These are phyloP conservation scores for Dolomedes plantarius DNA, from an alignment of 2,888 invertebrate species.

Conservation along the genomic window DNA sequence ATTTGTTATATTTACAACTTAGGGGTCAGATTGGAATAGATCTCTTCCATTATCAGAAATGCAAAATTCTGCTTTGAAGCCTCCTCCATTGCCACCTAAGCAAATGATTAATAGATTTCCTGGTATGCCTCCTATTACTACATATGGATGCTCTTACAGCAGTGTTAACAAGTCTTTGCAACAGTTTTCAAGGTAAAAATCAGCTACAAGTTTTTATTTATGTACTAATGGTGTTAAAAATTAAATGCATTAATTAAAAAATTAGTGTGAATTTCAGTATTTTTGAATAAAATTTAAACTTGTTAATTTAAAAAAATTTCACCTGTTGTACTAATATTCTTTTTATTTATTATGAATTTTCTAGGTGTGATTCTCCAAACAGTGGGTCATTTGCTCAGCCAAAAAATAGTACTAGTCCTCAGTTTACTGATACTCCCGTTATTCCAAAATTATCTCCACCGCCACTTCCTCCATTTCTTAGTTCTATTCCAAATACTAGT, in stretches of 20 bases:
- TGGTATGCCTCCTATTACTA: neutral
- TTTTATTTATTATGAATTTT: neutral
- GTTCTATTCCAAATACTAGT: neutral
- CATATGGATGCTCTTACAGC: neutral
- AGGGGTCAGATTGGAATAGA: neutral
- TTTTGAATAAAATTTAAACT: too few species aligned
- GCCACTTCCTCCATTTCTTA: slow-evolving; percentile 39
- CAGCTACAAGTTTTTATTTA: too few species aligned
- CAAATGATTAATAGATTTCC: neutral
- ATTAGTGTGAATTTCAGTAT: too few species aligned
- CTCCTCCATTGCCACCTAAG: neutral
- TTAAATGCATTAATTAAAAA: too few species aligned
- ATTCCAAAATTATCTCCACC: slow-evolving; percentile 72
- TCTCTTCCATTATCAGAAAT: neutral
- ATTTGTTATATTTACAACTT: too few species aligned
- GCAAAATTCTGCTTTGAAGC: neutral
- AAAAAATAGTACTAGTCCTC: neutral
- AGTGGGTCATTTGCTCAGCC: neutral
- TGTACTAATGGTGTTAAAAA: too few species aligned
- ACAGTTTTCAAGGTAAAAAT: neutral
- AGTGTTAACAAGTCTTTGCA: neutral
- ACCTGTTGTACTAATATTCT: too few species aligned
- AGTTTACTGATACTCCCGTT: neutral
- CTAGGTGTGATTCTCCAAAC: neutral
- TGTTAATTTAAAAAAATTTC: too few species aligned